A percentile compares a stretch with the other conserved stretches of the same genome.
Evolutionary conservation across 2,797 vertebrate genomes (phyloP).

Genomic region (Phalanger gymnotis): DNA sequence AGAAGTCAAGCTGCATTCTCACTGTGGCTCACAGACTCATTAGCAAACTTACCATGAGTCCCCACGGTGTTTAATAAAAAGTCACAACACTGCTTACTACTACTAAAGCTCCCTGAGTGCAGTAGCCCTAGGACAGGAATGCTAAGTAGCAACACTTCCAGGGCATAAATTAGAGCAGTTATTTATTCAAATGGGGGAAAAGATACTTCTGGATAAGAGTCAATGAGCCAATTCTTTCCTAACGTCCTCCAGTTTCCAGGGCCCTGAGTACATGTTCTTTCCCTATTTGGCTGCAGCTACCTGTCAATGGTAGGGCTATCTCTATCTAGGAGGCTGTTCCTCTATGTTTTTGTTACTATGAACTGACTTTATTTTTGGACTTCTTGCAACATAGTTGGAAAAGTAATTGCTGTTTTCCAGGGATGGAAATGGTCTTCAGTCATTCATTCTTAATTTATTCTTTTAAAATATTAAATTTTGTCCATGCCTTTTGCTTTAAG

Average conservation of each 20-base stretch:
- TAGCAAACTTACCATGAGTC: constrained; percentile 15
- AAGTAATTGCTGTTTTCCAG: not conserved
- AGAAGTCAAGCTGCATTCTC: constrained; percentile 33
- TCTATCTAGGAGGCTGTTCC: not conserved
- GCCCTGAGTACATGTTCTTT: not conserved
- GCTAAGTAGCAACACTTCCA: not conserved
- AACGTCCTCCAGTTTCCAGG: not conserved
- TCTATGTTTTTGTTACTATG: not conserved
- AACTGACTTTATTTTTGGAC: not conserved
- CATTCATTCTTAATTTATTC: not conserved
- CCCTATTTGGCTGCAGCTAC: not conserved
- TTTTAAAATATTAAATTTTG: not conserved
- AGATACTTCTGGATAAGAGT: not conserved
- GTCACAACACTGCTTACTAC: constrained; percentile 24
- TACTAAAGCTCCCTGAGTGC: not conserved
- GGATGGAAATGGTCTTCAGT: not conserved
- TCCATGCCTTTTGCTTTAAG: not conserved
- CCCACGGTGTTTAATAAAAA: not conserved
- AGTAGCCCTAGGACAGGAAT: not conserved
- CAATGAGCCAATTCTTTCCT: not conserved
- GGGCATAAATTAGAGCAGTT: not conserved
- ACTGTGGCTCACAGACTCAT: constrained; percentile 36
- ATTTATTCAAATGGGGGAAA: not conserved
- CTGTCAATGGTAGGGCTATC: not conserved
- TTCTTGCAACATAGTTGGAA: not conserved